These are phyloP conservation scores for Acleris holmiana DNA, from an alignment of 2,888 invertebrate genomes.

Conservation along the genomic window DNA sequence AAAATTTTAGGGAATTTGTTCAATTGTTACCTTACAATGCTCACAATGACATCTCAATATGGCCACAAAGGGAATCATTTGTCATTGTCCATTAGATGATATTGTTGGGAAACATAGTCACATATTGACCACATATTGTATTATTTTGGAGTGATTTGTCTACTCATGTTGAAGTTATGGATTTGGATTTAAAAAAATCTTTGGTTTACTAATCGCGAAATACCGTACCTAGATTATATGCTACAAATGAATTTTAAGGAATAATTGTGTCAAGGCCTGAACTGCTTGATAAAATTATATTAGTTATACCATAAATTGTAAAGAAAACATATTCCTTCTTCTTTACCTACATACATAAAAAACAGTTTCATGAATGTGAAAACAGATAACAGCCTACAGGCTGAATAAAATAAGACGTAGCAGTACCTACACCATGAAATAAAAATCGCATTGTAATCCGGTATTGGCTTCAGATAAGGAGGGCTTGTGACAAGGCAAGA, in stretches of 20 bases:
- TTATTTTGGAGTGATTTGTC: background rate
- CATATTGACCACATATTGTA: constrained; percentile 31
- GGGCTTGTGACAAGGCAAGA: constrained; percentile 84
- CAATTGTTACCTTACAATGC: constrained; percentile 67
- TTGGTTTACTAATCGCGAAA: background rate
- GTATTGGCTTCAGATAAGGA: constrained; percentile 84
- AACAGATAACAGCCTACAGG: constrained; percentile 13
- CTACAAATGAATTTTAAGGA: too few species aligned
- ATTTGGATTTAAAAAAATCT: too few species aligned
- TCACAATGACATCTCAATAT: constrained; percentile 78
- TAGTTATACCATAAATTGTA: too few species aligned
- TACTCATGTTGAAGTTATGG: background rate
- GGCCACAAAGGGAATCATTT: constrained; percentile 76
- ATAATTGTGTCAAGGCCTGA: too few species aligned
- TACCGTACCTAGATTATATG: too few species aligned
- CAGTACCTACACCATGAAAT: constrained; percentile 74
- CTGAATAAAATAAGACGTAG: constrained; percentile 26
- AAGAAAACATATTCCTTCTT: too few species aligned
- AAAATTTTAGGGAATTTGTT: constrained; percentile 73
- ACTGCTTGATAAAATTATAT: too few species aligned
- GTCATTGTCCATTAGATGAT: constrained; percentile 80
- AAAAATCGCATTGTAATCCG: constrained; percentile 85
- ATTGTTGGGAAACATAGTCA: constrained; percentile 66
- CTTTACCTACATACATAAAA: too few species aligned
- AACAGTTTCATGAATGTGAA: background rate